Percentiles rank a stretch among this genome's conserved stretches.
Evolutionary conservation across 1,140 invertebrate species (phyloP).

Genomic region (Atta colombica): DNA sequence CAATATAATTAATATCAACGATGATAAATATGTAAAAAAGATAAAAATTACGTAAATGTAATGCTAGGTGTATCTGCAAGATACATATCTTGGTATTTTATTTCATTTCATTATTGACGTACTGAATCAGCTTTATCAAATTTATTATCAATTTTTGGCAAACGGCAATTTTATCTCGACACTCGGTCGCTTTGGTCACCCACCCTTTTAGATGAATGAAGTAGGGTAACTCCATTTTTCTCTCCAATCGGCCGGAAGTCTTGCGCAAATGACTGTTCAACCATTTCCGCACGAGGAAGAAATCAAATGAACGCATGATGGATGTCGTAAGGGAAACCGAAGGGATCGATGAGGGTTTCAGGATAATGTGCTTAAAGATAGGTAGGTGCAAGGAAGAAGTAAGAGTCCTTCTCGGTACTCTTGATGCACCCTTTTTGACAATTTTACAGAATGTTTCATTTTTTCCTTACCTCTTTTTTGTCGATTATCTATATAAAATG

Average conservation of each 20-base stretch:
- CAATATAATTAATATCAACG: constrained; percentile 52
- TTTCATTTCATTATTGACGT: constrained; percentile 81
- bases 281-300: constrained; percentile 85
- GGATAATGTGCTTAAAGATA: constrained; percentile 73
- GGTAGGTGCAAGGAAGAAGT: constrained; percentile 63
- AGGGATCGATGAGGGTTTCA: constrained; percentile 50
- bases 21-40: background rate
- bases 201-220: constrained; percentile 47
- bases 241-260: constrained; percentile 84
- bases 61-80: constrained; percentile 64
- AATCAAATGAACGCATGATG: constrained; percentile 83
- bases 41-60: background rate
- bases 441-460: constrained; percentile 73
- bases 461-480: constrained; percentile 1
- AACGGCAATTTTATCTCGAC: constrained; percentile 83
- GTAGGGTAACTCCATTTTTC: constrained; percentile 83
- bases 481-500: constrained; percentile 29
- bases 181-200: constrained; percentile 14
- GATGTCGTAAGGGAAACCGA: constrained; percentile 54
- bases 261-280: constrained; percentile 85
- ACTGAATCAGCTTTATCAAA: constrained; percentile 81
- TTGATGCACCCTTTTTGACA: constrained; percentile 64
- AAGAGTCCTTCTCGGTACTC: constrained; percentile 63
- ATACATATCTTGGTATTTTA: constrained; percentile 84
- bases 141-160: constrained; percentile 86